Evolutionary conservation across 2,888 invertebrate genomes (phyloP).

Genomic region (Apocheima hispidaria): DNA sequence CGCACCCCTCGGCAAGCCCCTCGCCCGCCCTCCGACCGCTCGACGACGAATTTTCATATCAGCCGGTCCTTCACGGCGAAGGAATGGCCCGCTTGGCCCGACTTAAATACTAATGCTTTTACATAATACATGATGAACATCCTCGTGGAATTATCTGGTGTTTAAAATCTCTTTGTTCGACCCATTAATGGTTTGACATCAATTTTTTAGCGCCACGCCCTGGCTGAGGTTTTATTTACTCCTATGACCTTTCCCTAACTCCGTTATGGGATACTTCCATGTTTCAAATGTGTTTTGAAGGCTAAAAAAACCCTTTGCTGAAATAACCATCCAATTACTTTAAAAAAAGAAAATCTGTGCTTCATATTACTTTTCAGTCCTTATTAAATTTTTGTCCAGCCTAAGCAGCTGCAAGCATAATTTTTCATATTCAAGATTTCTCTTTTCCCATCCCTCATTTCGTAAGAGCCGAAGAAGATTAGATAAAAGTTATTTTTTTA

Average conservation of each 20-base stretch:
- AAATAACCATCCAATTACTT: neutral
- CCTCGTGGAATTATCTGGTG: constrained; percentile 59
- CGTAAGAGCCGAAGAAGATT: too few species aligned
- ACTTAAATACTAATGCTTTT: constrained; percentile 71
- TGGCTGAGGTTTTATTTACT: neutral
- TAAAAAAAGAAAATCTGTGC: neutral
- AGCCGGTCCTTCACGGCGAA: constrained; percentile 74
- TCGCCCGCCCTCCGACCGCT: constrained; percentile 64
- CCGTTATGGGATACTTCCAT: too few species aligned
- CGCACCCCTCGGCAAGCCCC: constrained; percentile 58
- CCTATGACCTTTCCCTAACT: too few species aligned
- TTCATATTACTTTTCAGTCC: neutral
- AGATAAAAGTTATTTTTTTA: too few species aligned
- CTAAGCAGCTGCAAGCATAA: neutral
- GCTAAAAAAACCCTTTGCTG: neutral
- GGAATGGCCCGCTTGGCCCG: constrained; percentile 72
- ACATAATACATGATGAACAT: constrained; percentile 68
- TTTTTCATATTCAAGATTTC: neutral
- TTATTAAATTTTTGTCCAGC: neutral
- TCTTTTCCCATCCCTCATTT: neutral
- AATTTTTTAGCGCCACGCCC: constrained; percentile 9
- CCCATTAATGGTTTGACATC: constrained; percentile 50
- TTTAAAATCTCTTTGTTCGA: constrained; percentile 60
- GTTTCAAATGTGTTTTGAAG: too few species aligned
- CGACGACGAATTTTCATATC: constrained; percentile 84